Base-by-base conservation (phyloP, 1,140 invertebrate species). In the Rhyacophila brunnea region DNA sequence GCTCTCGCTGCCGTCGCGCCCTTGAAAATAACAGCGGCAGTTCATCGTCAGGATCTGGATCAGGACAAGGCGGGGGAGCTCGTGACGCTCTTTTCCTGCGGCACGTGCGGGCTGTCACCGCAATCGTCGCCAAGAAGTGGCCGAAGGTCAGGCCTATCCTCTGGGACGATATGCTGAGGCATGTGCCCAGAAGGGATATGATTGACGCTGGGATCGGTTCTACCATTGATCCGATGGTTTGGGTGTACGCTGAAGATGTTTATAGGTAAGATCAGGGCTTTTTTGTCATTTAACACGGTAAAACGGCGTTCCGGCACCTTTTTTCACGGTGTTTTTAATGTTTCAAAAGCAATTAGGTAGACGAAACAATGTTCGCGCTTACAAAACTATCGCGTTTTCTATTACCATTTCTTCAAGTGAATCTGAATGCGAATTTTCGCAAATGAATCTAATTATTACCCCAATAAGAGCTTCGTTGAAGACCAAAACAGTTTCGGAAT, bases 161-260 rank as follows among this genome's bases (percentile, higher is more conserved):
- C 66, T 96, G 93, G 93, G 92, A 96, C 70, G 93, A 96, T 71
- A 95, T 95, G 91, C 69, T 95, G 46, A 77, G 91, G 23, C 83
- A 88, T 43, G 83, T 93, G 67, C 81, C 86, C 18, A 71, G 82
- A 64, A 78, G 83, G 59, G 78, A 81, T 66, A 78, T 90, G 67
- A 78, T 83, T 73, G 85, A 85, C 55, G 82, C 82, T 65, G 84
- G 84, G 13, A 78, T 93, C n/a, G 88, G 88, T 0, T 81, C 82
- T 46, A 81, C 89, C 50, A 88, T 93, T 1, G 90, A 93, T 70
- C 90, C 89, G 0, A 92, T 93, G 90, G 84, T 93, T 6, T 91
- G 89, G 89, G 83, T 85, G 1, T 88, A 87, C 67, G 83, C 81
- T 56, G 82, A 83, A 67, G 84, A 88, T 65, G 79, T 86, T 9